These are phyloP conservation scores for Cheilinus undulatus DNA, from an alignment of 2,113 vertebrate genomes.

Conservation along the genomic window DNA sequence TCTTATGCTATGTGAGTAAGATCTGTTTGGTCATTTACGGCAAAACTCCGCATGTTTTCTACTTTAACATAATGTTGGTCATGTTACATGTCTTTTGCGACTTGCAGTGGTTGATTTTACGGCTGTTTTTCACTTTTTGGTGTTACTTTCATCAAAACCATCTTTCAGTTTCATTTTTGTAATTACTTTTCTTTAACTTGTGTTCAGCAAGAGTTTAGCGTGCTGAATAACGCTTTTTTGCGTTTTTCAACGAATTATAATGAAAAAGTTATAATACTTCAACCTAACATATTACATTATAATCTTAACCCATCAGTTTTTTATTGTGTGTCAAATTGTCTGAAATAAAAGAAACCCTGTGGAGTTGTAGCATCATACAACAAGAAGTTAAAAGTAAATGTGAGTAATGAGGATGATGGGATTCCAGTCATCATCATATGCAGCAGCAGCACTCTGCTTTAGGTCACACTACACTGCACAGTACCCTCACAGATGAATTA, in stretches of 20 bases:
- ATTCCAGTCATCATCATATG: background rate
- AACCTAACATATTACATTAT: too few relatives aligned
- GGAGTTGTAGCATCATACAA: background rate
- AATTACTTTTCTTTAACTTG: too few relatives aligned
- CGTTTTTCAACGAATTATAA: too few relatives aligned
- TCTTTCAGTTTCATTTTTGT: too few relatives aligned
- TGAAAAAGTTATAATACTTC: too few relatives aligned
- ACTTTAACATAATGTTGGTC: background rate
- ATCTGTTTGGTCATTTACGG: background rate
- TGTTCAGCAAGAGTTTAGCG: too few relatives aligned
- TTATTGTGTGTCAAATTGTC: background rate
- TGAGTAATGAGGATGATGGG: conserved; percentile 14
- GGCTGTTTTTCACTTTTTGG: background rate
- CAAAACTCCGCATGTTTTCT: background rate
- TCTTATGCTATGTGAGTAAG: conserved; percentile 38
- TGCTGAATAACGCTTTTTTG: too few relatives aligned
- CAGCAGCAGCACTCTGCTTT: background rate
- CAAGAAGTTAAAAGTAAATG: background rate
- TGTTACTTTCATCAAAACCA: background rate
- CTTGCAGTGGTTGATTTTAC: background rate
- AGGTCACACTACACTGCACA: background rate
- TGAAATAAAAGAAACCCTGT: background rate
- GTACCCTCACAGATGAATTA: conserved; percentile 18
- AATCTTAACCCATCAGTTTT: too few relatives aligned
- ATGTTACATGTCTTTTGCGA: background rate